A percentile compares a stretch with the other conserved stretches of the same genome.
Evolutionary conservation across 2,888 invertebrate genomes (phyloP).

Genomic region (Hofmannophila pseudospretella): DNA sequence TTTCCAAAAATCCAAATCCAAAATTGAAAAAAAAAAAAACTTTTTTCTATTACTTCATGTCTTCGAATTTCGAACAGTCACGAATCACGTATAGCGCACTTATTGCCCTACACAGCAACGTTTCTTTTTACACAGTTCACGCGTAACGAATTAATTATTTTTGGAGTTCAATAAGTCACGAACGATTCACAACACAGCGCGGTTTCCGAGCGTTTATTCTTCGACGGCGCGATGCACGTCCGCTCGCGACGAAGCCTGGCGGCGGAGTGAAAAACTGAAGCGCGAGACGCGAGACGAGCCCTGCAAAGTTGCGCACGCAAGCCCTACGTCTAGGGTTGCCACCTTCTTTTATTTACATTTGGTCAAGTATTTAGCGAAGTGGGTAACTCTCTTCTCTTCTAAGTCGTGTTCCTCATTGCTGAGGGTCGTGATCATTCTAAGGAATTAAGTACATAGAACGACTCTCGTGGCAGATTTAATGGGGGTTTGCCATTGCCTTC

Average conservation of each 20-base stretch:
- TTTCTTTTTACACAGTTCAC: background rate
- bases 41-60: background rate
- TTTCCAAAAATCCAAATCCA: conserved; percentile 15
- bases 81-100: too few species aligned
- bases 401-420: too few species aligned
- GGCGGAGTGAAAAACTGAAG: conserved; percentile 48
- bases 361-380: too few species aligned
- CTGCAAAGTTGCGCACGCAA: conserved; percentile 36
- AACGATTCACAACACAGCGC: conserved; percentile 2
- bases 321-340: background rate
- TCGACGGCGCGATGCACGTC: conserved; percentile 37
- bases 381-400: too few species aligned
- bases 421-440: too few species aligned
- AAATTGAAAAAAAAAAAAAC: conserved; percentile 20
- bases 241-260: conserved; percentile 50
- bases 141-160: background rate
- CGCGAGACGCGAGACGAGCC: conserved; percentile 16
- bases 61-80: background rate
- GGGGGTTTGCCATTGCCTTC: too few species aligned
- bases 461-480: too few species aligned
- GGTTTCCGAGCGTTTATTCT: too few species aligned
- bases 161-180: background rate
- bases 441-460: too few species aligned
- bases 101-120: conserved; percentile 3
- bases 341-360: too few species aligned